Evolutionary conservation across 2,888 invertebrate species (phyloP).

Genomic region (Cyaniris semiargus): DNA sequence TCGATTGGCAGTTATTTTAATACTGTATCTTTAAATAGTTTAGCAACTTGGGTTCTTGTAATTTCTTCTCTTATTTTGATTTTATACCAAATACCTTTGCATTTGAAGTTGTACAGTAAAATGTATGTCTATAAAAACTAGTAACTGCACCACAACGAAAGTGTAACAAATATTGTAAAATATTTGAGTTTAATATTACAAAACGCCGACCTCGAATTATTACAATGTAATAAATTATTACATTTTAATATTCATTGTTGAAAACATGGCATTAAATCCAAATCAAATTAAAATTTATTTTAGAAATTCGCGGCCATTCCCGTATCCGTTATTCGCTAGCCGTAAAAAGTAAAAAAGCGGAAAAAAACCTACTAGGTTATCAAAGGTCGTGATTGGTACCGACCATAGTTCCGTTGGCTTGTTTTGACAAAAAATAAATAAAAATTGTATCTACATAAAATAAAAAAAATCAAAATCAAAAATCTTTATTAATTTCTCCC

Average conservation of each 20-base stretch:
- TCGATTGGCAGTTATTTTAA: neutral
- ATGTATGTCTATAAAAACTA: too few species aligned
- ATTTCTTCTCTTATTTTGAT: neutral
- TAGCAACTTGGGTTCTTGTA: neutral
- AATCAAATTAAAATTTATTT: neutral
- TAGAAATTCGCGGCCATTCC: neutral
- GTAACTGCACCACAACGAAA: too few species aligned
- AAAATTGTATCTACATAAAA: too few species aligned
- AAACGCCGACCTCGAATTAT: too few species aligned
- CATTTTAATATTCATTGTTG: too few species aligned
- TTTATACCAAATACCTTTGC: too few species aligned
- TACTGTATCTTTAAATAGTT: neutral
- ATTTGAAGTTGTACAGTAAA: too few species aligned
- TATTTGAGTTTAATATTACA: too few species aligned
- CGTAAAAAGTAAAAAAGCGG: neutral
- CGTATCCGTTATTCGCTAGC: neutral
- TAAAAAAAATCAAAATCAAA: too few species aligned
- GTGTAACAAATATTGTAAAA: neutral
- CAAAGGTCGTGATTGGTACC: neutral
- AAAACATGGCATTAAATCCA: too few species aligned
- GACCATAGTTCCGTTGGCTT: neutral
- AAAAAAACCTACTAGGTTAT: neutral
- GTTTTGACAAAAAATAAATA: neutral
- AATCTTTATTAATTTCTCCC: too few species aligned
- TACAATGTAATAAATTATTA: too few species aligned